Percentiles rank a stretch among this genome's conserved stretches.
Evolutionary conservation across 2,797 vertebrate species (phyloP).

Genomic region (Pachyuromys duprasi): DNA sequence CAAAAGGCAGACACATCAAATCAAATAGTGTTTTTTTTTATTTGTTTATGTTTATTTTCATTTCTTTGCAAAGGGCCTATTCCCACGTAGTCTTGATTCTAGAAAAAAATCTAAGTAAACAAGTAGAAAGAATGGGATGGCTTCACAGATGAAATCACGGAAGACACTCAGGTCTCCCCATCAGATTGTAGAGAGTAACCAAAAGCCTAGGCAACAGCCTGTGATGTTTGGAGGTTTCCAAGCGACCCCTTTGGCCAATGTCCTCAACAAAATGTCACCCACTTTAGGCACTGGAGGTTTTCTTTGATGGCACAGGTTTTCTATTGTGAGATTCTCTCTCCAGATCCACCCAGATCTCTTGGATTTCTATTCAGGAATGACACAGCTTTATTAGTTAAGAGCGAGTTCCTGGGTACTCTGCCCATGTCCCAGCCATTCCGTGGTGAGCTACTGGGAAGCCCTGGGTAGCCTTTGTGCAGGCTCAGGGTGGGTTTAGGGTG

Average conservation of each 20-base stretch:
- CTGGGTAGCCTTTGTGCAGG: background rate
- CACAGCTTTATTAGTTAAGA: background rate
- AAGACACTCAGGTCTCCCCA: conserved; percentile 18
- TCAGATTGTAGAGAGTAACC: background rate
- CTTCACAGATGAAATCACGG: conserved; percentile 67
- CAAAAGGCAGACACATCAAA: conserved; percentile 31
- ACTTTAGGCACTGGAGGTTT: background rate
- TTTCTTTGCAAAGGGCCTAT: conserved; percentile 43
- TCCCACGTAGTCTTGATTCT: conserved; percentile 61
- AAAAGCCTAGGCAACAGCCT: background rate
- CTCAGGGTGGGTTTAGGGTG: conserved; percentile 19
- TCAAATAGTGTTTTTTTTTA: background rate
- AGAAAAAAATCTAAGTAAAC: conserved; percentile 51
- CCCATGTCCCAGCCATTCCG: background rate
- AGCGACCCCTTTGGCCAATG: background rate
- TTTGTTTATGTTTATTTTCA: background rate
- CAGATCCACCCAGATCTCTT: background rate
- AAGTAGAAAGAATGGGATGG: conserved; percentile 50
- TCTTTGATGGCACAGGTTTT: background rate
- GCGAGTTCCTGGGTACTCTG: background rate
- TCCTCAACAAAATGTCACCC: background rate
- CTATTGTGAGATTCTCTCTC: background rate
- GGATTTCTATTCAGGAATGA: conserved; percentile 67
- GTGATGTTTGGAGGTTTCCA: background rate
- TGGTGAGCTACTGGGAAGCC: conserved; percentile 63